Evolutionary conservation across 2,797 vertebrate species (phyloP).

Genomic region (Gadopsis bispinosus): DNA sequence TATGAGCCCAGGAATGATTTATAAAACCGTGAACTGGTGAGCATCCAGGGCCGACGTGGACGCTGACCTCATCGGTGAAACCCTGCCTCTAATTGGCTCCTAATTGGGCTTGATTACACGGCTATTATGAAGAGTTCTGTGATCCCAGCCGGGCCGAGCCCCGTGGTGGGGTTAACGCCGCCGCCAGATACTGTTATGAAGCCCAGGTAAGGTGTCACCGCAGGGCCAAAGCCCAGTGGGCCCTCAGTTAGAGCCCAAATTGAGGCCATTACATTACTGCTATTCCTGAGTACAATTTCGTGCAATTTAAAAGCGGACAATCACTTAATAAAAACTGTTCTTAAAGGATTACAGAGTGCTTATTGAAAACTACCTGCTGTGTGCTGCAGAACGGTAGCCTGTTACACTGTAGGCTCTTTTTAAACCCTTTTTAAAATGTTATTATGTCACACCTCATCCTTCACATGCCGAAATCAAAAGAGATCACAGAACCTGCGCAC

Average conservation of each 20-base stretch:
- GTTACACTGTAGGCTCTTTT: background rate
- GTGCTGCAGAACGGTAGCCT: constrained; percentile 44
- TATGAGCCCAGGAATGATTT: constrained; percentile 69
- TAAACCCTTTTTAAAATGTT: no score
- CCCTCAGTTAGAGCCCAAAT: constrained; percentile 63
- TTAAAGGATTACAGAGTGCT: constrained; percentile 46
- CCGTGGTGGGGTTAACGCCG: constrained; percentile 32
- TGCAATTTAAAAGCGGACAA: constrained; percentile 61
- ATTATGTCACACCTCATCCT: no score
- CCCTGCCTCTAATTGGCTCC: constrained; percentile 75
- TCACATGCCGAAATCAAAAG: no score
- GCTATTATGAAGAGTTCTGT: constrained; percentile 69
- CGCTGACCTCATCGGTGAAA: constrained; percentile 80
- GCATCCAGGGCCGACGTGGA: constrained; percentile 67
- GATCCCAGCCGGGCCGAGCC: constrained; percentile 39
- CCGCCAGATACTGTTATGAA: constrained; percentile 64
- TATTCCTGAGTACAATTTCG: constrained; percentile 59
- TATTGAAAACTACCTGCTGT: constrained; percentile 28
- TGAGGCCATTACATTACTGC: constrained; percentile 63
- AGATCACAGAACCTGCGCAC: background rate
- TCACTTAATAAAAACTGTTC: constrained; percentile 59
- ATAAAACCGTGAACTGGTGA: constrained; percentile 64
- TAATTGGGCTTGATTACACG: constrained; percentile 81
- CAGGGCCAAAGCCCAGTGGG: constrained; percentile 62
- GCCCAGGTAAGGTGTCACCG: constrained; percentile 78